Base-by-base conservation (phyloP, 2,888 invertebrate species). In the Metopia argyrocephala region DNA sequence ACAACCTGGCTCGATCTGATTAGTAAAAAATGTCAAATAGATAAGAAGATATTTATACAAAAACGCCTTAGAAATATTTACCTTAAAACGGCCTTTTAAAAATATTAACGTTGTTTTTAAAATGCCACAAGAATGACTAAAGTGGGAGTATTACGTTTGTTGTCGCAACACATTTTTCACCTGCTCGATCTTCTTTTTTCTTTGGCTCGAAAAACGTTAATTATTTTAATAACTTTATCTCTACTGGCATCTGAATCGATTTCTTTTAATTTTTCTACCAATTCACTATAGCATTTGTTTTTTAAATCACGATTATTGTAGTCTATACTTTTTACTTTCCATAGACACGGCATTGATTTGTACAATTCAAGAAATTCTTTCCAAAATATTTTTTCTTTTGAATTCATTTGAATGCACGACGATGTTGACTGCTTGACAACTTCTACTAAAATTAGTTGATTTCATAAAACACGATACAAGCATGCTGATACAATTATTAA, bases 201-300 rank as follows among this genome's bases (percentile, higher is more conserved):
- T 25, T 61, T 62, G 5, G 62, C 62, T 3, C 69, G 69, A 15
- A 69, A 57, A 48, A 20, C 21, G 21, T 76, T 76, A n/a, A 52
- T 76, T 76, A 64, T 76, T 50, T 70, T 70, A 15, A 59, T 18
- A 28, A 71, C 65, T 57, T 56, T 70, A 4, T 64, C 65, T 50
- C 65, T 46, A 50, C 38, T 56, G 7, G 70, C 70, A 12, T 64
- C 57, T 6, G 59, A 57, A 38, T 65, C 62, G 12, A 64, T 27
- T 64, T 69, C 69, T n/a, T 25, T 25, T 48, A 70, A 18, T 56
- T 70, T 76, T 27, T 50, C 5, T 9, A 70, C 25, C 64, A 76
- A 57, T 64, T 56, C 50, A 5, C 20, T 15, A 59, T 70, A 70
- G 12, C 21, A 62, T 18, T 28, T 45, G 28, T 23, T 56, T 70